Conservation (phyloP, 1,140 invertebrate species). For the Platorchestia sp. region DNA sequence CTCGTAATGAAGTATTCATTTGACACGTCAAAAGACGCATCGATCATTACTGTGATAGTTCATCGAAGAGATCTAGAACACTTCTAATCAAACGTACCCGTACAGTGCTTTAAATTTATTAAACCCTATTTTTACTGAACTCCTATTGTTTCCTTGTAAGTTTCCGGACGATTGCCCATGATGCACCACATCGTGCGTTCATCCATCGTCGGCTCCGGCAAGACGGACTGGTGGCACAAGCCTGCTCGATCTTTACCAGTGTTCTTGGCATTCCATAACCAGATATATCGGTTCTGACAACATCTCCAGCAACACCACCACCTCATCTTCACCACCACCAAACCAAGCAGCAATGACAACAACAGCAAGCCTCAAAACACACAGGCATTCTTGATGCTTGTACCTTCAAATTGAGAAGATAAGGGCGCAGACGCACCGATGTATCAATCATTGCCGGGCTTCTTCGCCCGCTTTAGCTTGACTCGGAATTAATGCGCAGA, state of each 20-base stretch:
- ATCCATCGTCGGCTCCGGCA: neutral
- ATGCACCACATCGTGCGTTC: neutral
- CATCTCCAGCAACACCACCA: neutral
- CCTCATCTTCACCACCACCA: constrained; percentile 25
- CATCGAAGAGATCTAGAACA: neutral
- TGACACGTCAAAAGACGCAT: neutral
- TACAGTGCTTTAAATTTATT: neutral
- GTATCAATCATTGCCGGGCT: constrained; percentile 38
- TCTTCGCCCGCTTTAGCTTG: neutral
- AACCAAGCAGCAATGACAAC: neutral
- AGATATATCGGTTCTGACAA: neutral
- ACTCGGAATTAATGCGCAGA: neutral
- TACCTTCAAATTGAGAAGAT: constrained; percentile 47
- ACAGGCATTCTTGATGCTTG: constrained; percentile 46
- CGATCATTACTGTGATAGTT: neutral
- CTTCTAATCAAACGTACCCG: neutral
- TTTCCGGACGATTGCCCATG: neutral
- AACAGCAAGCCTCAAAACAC: constrained; percentile 49
- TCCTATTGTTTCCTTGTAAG: neutral
- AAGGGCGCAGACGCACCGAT: neutral
- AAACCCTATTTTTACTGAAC: neutral
- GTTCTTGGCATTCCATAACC: neutral
- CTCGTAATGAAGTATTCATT: neutral
- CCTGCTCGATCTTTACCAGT: constrained; percentile 18
- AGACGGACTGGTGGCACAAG: neutral